Base-by-base conservation (phyloP, 2,888 invertebrate genomes). In the Eilema caniola region DNA sequence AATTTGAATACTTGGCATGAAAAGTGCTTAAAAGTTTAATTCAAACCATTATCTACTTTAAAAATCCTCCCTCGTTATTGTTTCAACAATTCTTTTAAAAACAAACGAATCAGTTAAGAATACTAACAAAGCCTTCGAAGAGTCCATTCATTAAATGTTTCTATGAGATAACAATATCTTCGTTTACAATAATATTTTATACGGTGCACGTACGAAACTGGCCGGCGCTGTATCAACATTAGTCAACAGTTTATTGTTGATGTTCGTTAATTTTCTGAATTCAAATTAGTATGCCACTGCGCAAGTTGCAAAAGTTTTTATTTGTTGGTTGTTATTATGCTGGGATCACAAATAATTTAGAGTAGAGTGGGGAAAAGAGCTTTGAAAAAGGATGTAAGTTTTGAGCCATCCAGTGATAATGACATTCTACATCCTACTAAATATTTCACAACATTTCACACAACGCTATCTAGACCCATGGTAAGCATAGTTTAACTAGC, bases 181-280 rank as follows among this genome's bases (percentile, higher is more conserved):
- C 76, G 63, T 73, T 77, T 73, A 72, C 68, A 47, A 67, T 24
- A 61, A 63, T 53, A 53, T 71, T 77, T 81, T 66, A 85, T 78
- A 76, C 85, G 33, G 25, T 59, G 74, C 86, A 86, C 86, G 86
- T 85, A 73, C 78, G 31, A 33, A 71, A 66, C 76, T 76, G 78
- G 78, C 75, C 73, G 69, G 70, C 74, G 67, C 63, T 63, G 74
- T 70, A 77, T 82, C 82, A 82, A 79, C 79, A 82, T 76, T 77
- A 76, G 83, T 74, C 72, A 71, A 73, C 77, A 74, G 71, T 83
- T 76, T 80, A 82, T 83, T 79, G 59, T 59, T 20, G 7, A 76
- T 63, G 70, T 77, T 83, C 71, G 79, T 77, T 76, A 75, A 73
- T 72, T 78, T 80, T 73, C 67, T 65, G 79, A 82, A 83, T 83